A percentile compares a stretch with the other conserved stretches of the same genome.
phyloP scores from a whole-genome alignment of 2,888 invertebrate species.

The Blomia tropicalis region DNA sequence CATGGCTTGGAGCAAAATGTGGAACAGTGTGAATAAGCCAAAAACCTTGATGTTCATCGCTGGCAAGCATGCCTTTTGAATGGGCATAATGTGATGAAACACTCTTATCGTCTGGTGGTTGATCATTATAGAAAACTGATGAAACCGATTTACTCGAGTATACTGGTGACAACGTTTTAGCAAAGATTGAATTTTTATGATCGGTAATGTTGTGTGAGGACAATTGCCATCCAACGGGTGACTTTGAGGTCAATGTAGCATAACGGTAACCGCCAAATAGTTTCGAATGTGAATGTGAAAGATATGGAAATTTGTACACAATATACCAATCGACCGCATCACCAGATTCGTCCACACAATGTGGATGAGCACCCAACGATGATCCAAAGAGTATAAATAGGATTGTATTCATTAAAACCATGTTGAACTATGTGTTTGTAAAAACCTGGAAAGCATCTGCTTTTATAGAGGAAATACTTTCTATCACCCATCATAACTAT shows the following conservation, averaged over 20 bases:
- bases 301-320: conserved; percentile 21
- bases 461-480: too few species aligned
- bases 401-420: too few species aligned
- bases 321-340: conserved; percentile 23
- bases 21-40: conserved; percentile 91
- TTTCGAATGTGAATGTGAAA: background rate
- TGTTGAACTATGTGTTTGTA: too few species aligned
- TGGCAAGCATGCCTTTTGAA: conserved; percentile 69
- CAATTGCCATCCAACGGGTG: conserved; percentile 14
- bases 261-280: conserved; percentile 16
- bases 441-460: too few species aligned
- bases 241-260: background rate
- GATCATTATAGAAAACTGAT: conserved; percentile 68
- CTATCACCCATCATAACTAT: too few species aligned
- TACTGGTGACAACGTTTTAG: conserved; percentile 18
- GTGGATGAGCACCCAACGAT: background rate
- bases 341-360: conserved; percentile 27
- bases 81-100: conserved; percentile 46
- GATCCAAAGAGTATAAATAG: background rate
- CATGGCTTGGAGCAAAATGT: conserved; percentile 50
- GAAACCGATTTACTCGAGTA: conserved; percentile 24
- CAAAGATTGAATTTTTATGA: conserved; percentile 18
- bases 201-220: conserved; percentile 17
- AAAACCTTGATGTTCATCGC: conserved; percentile 54
- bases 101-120: conserved; percentile 46